These are phyloP conservation scores for Melanotus villosus DNA, from an alignment of 2,888 invertebrate genomes.

Conservation along the genomic window DNA sequence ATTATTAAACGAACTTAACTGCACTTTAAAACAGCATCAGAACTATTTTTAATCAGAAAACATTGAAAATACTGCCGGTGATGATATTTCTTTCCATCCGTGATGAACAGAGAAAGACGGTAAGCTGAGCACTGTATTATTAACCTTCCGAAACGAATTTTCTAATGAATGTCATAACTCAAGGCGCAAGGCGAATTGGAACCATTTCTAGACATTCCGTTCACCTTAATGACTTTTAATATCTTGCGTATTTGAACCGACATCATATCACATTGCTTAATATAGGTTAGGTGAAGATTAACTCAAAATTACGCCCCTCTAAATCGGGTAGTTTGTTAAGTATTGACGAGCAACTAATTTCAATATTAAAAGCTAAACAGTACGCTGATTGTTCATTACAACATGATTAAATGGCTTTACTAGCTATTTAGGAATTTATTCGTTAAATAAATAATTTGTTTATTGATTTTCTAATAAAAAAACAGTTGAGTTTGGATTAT, in stretches of 20 bases:
- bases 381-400: too few relatives aligned
- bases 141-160: slow-evolving; percentile 35
- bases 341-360: too few relatives aligned
- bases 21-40: background rate
- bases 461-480: too few relatives aligned
- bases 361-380: too few relatives aligned
- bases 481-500: too few relatives aligned
- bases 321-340: too few relatives aligned
- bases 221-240: slow-evolving; percentile 54
- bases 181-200: slow-evolving; percentile 49
- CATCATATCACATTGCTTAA: slow-evolving; percentile 49
- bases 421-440: too few relatives aligned
- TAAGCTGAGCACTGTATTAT: slow-evolving; percentile 3
- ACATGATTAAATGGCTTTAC: too few relatives aligned
- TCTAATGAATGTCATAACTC: slow-evolving; percentile 50
- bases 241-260: slow-evolving; percentile 50
- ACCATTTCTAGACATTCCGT: slow-evolving; percentile 52
- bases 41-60: background rate
- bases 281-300: slow-evolving; percentile 48
- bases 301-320: slow-evolving; percentile 10
- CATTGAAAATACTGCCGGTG: too few relatives aligned
- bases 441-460: too few relatives aligned
- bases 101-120: background rate
- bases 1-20: background rate
- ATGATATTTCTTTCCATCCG: background rate